Base-by-base conservation (phyloP, 2,888 invertebrate genomes). In the Ariolimax columbianus region DNA sequence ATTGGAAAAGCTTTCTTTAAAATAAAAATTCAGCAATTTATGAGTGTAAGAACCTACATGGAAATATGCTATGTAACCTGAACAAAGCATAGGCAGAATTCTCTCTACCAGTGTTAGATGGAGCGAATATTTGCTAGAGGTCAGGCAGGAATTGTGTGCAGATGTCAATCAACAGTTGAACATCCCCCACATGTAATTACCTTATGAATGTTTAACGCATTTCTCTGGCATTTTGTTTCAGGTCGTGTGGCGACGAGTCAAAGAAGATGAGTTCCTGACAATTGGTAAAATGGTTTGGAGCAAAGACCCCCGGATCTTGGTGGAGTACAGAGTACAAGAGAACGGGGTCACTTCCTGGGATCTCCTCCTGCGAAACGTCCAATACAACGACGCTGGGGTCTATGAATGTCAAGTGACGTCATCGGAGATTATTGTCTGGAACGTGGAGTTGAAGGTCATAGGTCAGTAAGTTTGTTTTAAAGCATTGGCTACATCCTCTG, bases 321-420 rank as follows among this genome's bases (percentile, higher is more conserved):
- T 87, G 43, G 87, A 87, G 72, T 83, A 83, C 59, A 47, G 63
- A 11, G n/a, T 55, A 11, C 66, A 84, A 55, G 82, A 43, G 3
- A 59, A 77, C 30, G 87, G 82, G 26, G 78, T 86, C n/a, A 85
- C 82, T 55, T 81, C 83, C 26, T 86, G 87, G 87, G 85, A 85
- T 77, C 81, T 86, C 40, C 59, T 87, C n/a, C 36, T 87, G n/a
- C 70, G 85, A 0, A 77, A 80, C 33, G 85, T 77, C 0, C 66
- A 73, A 19, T 73, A 40, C 3, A 79, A 83, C 9, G 83, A 86
- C 77, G 84, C 85, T 9, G 87, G 85, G 9, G 70, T 73, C 30
- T 87, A 87, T 59, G 85, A 87, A 73, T 87, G 87, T 75, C 87
- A 87, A 51, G 66, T 87, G 26, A 87, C 87, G 30, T 82, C 86